These are phyloP conservation scores for Trissoscelio sp. DNA, from an alignment of 2,888 invertebrate genomes.

Conservation along the genomic window DNA sequence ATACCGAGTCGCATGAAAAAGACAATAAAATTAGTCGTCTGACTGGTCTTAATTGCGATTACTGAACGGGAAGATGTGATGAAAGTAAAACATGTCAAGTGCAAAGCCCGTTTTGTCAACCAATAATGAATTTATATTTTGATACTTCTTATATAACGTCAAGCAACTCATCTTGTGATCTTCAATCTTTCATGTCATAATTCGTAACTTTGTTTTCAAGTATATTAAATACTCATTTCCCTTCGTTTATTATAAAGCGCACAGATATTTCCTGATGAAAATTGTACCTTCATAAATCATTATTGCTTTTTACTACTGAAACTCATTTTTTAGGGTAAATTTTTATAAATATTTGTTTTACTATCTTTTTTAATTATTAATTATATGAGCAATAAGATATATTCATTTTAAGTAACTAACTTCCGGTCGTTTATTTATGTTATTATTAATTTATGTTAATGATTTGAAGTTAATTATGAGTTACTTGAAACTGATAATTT, in stretches of 20 bases:
- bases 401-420: no score
- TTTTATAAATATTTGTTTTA: no score
- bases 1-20: background rate
- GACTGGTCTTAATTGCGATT: background rate
- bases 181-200: background rate
- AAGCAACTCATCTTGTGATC: background rate
- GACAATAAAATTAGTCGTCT: background rate
- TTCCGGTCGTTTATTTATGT: no score
- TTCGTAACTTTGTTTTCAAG: conserved; percentile 3
- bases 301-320: background rate
- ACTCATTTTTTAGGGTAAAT: no score
- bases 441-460: no score
- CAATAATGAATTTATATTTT: conserved; percentile 1
- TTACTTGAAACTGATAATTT: background rate
- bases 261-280: background rate
- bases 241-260: background rate
- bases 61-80: background rate
- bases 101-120: background rate
- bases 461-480: no score
- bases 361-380: no score
- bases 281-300: background rate
- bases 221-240: conserved; percentile 2
- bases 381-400: no score
- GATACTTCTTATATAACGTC: conserved; percentile 11
- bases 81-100: background rate